Conservation (phyloP, 2,888 invertebrate species). For the Pseudolycoriella hygida region DNA sequence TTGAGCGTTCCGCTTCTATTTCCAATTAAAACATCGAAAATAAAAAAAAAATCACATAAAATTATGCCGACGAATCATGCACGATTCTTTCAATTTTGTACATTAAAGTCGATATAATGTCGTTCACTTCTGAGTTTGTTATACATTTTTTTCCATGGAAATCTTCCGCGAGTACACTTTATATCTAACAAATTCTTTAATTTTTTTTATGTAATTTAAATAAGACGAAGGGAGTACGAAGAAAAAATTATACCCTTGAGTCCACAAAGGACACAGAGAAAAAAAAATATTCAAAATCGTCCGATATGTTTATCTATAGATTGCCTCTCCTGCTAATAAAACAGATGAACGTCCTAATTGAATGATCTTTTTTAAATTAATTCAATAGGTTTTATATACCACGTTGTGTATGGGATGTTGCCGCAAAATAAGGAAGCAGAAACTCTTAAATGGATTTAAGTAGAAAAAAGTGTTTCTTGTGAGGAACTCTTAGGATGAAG, state of each 20-base stretch:
- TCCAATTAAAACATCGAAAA: background rate
- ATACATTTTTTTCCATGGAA: background rate
- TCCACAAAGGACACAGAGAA: background rate
- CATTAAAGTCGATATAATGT: background rate
- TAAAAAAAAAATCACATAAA: background rate
- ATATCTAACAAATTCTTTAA: background rate
- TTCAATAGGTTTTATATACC: constrained; percentile 10
- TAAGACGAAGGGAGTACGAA: background rate
- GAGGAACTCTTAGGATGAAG: too few species aligned
- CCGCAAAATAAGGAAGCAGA: background rate
- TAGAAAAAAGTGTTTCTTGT: too few species aligned
- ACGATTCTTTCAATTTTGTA: background rate
- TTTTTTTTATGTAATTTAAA: constrained; percentile 5
- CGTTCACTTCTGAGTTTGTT: background rate
- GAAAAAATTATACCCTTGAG: background rate
- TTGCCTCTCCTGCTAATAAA: constrained; percentile 7
- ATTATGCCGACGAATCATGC: constrained; percentile 1
- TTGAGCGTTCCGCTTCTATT: background rate
- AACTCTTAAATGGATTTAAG: too few species aligned
- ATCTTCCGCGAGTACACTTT: background rate
- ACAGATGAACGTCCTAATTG: constrained; percentile 13
- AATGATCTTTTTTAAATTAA: constrained; percentile 15
- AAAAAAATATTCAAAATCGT: constrained; percentile 2
- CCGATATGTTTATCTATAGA: constrained; percentile 7
- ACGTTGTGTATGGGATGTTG: background rate